A percentile compares a stretch with the other conserved stretches of the same genome.
These are phyloP conservation scores for Coptotermes formosanus DNA, from an alignment of 1,140 invertebrate species.

Conservation along the genomic window DNA sequence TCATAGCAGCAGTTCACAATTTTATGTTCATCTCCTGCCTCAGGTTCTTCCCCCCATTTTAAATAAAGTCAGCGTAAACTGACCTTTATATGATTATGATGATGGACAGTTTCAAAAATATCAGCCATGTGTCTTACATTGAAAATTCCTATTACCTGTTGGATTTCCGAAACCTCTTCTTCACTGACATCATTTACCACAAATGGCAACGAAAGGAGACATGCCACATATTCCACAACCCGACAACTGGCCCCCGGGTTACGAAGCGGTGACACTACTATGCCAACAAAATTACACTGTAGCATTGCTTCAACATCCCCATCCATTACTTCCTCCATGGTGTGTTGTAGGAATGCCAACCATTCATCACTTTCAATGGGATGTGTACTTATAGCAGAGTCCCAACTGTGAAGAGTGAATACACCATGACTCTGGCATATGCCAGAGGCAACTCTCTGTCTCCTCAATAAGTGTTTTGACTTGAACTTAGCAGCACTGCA, in stretches of 20 bases:
- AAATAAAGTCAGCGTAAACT: too few relatives aligned
- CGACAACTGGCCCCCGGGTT: slow-evolving; percentile 61
- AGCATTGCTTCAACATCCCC: slow-evolving; percentile 69
- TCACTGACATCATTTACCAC: slow-evolving; percentile 53
- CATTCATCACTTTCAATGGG: slow-evolving; percentile 82
- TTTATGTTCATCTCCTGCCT: too few relatives aligned
- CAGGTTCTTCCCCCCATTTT: too few relatives aligned
- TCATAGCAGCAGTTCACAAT: too few relatives aligned
- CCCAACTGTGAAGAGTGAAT: slow-evolving; percentile 39
- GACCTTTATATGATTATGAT: too few relatives aligned
- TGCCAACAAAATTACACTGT: slow-evolving; percentile 69
- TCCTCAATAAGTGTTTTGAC: not conserved
- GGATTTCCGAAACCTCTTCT: slow-evolving; percentile 58
- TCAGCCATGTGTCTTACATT: not conserved
- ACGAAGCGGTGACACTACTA: slow-evolving; percentile 67
- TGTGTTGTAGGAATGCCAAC: slow-evolving; percentile 63
- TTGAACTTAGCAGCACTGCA: not conserved
- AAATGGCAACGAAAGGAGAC: slow-evolving; percentile 67
- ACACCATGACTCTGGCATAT: slow-evolving; percentile 36
- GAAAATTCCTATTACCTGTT: slow-evolving; percentile 49
- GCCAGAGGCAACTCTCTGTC: not conserved
- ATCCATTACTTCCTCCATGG: slow-evolving; percentile 57
- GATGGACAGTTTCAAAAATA: too few relatives aligned
- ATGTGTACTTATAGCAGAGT: slow-evolving; percentile 41
- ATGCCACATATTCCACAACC: slow-evolving; percentile 66